Conservation (phyloP, 2,888 invertebrate genomes). For the Parnassius glacialis region DNA sequence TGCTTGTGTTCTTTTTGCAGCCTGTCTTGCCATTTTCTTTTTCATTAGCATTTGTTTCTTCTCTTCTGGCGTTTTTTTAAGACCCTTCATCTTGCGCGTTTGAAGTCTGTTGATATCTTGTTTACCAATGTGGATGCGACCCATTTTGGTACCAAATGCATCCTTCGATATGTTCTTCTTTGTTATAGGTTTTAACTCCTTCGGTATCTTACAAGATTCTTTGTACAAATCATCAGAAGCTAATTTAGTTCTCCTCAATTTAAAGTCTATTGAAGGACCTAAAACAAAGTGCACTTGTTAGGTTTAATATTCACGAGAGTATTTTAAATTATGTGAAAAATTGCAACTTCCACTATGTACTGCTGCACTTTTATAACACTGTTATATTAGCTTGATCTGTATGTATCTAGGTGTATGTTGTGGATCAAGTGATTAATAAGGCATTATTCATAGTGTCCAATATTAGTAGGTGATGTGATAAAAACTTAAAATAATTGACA, state of each 20-base stretch:
- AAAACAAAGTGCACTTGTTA: constrained; percentile 27
- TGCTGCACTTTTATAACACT: no score
- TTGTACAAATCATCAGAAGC: constrained; percentile 95
- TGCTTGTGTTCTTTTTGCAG: constrained; percentile 37
- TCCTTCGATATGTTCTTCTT: constrained; percentile 96
- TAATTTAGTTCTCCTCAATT: constrained; percentile 90
- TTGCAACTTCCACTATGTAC: no score
- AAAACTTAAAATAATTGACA: no score
- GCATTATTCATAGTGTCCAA: no score
- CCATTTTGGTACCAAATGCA: constrained; percentile 92
- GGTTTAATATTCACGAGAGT: no score
- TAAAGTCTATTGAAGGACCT: constrained; percentile 94
- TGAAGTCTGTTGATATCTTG: constrained; percentile 93
- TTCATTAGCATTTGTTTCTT: constrained; percentile 81
- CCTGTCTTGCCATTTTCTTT: constrained; percentile 68
- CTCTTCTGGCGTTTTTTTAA: constrained; percentile 87
- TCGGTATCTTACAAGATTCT: constrained; percentile 89
- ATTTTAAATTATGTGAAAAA: no score
- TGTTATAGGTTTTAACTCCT: constrained; percentile 87
- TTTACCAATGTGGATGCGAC: constrained; percentile 95
- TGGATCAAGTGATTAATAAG: no score
- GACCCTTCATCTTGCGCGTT: constrained; percentile 94
- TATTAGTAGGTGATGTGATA: no score
- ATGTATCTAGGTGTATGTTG: no score
- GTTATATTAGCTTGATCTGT: no score